Base-by-base conservation (phyloP, 2,888 invertebrate species). In the Colletes collaris region DNA sequence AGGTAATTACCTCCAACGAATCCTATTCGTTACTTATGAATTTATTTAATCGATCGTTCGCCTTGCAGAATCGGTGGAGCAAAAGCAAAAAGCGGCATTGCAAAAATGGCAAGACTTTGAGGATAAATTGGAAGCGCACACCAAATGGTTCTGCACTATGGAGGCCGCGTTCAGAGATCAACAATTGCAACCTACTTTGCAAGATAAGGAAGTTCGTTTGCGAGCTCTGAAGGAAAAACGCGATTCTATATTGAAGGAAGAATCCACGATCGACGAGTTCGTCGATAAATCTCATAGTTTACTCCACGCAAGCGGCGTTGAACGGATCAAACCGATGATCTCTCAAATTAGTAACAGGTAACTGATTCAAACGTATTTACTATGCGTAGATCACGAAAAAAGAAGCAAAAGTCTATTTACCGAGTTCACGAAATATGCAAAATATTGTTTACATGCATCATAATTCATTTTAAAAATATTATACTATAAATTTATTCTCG, bases 71-170 rank as follows among this genome's bases (percentile, higher is more conserved):
- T 94, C 95, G 44, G 95, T 96, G 7, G 96, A 96, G 89, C 95
- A 95, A 40, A 97, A 97, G 89, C 95, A 98, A 76, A 96, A 96
- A 82, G 95, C 95, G 77, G 95, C 96, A 0, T 93, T 97, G 1
- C 95, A 95, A 66, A 97, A 97, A 91, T 99, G 99, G 99, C 95
- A 96, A 85, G 96, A 96, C 77, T 99, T 98, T 92, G 98, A 99
- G 91, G 94, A 95, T 59, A 95, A 96, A 46, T 94, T 98, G 58
- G 97, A 98, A 83, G 94, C 95, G 37, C 95, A 98, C 49, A 96
- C 96, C 11, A 96, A 96, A 86, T 98, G 98, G 98, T 96, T 98
- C 84, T 96, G 97, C 89, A 94, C 95, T 44, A 96, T 96, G 91
- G 98, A 99, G 94, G 95, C 96, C 8, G 95, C 96, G 71, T 97